Base-by-base conservation (phyloP, 2,797 vertebrate species). In the Hippopotamyrus pictus region DNA sequence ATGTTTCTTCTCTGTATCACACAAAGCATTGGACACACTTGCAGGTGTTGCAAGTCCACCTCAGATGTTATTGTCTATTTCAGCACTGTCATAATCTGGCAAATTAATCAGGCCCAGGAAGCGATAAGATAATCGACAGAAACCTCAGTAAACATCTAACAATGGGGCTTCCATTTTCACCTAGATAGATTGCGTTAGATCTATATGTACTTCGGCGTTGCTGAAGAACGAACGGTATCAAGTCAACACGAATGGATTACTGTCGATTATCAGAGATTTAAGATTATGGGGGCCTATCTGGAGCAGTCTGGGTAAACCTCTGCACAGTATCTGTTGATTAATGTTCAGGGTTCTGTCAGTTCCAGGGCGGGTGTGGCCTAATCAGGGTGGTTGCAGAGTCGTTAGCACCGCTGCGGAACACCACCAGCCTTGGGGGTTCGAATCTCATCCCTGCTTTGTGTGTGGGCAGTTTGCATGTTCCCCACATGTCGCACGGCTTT, bases 281-380 rank as follows among this genome's bases (percentile, higher is more conserved):
- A 88, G 91, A 92, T 93, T 91, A 73, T 88, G 1, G 88, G 19
- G 90, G 90, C 29, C 50, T 44, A 29, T 57, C 79, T 48, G 25
- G 51, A 87, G 54, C 87, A 89, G 76, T 87, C 0, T 33, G 14
- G 17, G 91, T 91, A 90, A 90, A 92, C 82, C 86, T 19, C 46
- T 29, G 17, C 88, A 73, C 90, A 69, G 86, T 90, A 89, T 53
- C 44, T 22, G 54, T 50, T 90, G 51, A 69, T 84, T 89, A 59
- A 85, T 25, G 19, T 22, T 22, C n/a, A 2, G 19, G 9, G 46
- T 48, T 84, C 41, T 48, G 82, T 29, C 82, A 22, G 46, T 50
- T 44, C 44, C 48, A 22, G 48, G 73, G 65, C 14, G 65, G 65
- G 29, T 69, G 65, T 14, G 65, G 65, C 29, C 25, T 69, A 69